Evolutionary conservation across 92 coral and sea anemone species (phyloP), one percentile per base, ranked within the genome.

Genomic region (Zoanthus solanderi): DNA sequence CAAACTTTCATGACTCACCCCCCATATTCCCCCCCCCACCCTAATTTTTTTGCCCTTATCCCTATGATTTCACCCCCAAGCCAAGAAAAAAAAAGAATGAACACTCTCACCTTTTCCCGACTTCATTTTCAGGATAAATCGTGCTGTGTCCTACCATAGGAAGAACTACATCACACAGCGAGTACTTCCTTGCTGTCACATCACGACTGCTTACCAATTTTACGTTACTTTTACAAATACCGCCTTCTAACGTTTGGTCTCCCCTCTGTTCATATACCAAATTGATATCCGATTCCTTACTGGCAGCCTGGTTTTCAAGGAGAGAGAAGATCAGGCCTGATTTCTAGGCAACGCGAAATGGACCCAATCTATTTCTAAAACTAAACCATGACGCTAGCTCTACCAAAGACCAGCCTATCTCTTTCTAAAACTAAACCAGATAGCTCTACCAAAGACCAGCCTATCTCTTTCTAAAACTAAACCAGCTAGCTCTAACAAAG

Each of bases 131-230:
- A 3, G 98, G 98, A 28, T 91, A 93, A 29, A 86, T 56, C 29
- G 91, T 90, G 73, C 75, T 93, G 82, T 95, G 92, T 0, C 96
- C 98, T 3, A 95, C 92, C 57, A 95, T 85, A 29, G 98, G 94
- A n/a, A 95, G 89, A 32, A 95, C 89, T 48, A 95, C 90, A 78
- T 95, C 96, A 75, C 86, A 83, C 77, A 91, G 84, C n/a, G 81
- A 69, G 74, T 89, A 90, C 48, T 76, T 89, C 44, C 83, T 91
- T 23, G 46, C 73, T 15, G 87, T 79, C 69, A 89, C 87, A 58
- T 88, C 93, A 56, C 73, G 87, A 14, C 73, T 86, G 7, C 88
- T 75, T 42, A 91, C 90, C 31, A 79, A 78, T 50, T 87, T 84
- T 14, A 91, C 88, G 37, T 82, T 86, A 44, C 85, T 66, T 75